A percentile compares a stretch with the other conserved stretches of the same genome.
Evolutionary conservation across 1,140 invertebrate species (phyloP).

Genomic region (Melitaea cinxia): DNA sequence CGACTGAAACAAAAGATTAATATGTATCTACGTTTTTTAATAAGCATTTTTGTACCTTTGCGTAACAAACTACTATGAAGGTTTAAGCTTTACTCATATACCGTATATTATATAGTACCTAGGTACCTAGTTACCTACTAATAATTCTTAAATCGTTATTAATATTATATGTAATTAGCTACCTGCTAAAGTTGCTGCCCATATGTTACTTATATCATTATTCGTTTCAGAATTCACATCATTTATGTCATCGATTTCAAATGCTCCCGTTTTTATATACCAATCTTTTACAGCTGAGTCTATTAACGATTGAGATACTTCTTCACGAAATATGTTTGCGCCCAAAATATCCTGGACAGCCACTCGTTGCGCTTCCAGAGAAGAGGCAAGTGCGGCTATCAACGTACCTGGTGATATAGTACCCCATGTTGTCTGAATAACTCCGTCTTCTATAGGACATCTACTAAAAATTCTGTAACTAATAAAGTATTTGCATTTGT

Average conservation of each 20-base stretch:
- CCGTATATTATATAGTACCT: too few species aligned
- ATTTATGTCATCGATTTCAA: constrained; percentile 38
- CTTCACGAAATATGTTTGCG: constrained; percentile 62
- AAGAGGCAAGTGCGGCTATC: constrained; percentile 82
- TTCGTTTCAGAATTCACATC: constrained; percentile 31
- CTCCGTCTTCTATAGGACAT: constrained; percentile 84
- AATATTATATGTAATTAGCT: too few species aligned
- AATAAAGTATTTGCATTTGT: background rate
- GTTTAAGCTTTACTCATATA: too few species aligned
- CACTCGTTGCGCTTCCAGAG: constrained; percentile 82
- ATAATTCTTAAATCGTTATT: too few species aligned
- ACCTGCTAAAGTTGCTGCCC: constrained; percentile 84
- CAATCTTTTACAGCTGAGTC: constrained; percentile 61
- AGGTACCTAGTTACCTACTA: too few species aligned
- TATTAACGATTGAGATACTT: constrained; percentile 60
- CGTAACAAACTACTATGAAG: too few species aligned
- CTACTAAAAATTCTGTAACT: constrained; percentile 65
- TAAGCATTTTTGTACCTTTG: too few species aligned
- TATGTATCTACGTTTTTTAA: too few species aligned
- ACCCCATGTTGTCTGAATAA: constrained; percentile 83
- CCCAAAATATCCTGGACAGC: constrained; percentile 63
- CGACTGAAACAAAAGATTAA: too few species aligned
- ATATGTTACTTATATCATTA: constrained; percentile 77
- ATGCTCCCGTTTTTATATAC: constrained; percentile 46
- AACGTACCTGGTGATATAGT: constrained; percentile 82